phyloP scores from a whole-genome alignment of 35 echinoderm and acorn worm species.

The Diadema setosum region DNA sequence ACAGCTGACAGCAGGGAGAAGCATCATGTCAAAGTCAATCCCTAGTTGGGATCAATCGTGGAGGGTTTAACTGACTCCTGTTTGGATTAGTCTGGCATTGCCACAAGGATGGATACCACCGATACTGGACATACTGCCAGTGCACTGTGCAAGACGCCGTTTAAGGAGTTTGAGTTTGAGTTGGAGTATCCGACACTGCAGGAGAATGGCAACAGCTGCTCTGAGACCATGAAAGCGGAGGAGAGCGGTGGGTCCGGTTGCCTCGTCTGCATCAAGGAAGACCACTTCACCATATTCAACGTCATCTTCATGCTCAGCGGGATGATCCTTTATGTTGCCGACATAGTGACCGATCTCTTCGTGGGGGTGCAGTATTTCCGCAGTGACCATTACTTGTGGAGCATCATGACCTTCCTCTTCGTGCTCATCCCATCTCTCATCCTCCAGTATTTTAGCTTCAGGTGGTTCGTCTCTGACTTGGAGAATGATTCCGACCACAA shows the following conservation, averaged over 20 bases:
- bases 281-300: slow-evolving; percentile 52
- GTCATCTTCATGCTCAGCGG: slow-evolving; percentile 64
- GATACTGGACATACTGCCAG: neutral
- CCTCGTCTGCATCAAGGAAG: neutral
- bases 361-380: slow-evolving; percentile 66
- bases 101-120: too few species aligned
- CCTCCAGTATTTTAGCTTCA: slow-evolving; percentile 76
- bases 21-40: too few species aligned
- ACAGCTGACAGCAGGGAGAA: too few species aligned
- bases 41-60: too few species aligned
- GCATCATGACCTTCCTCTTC: slow-evolving; percentile 79
- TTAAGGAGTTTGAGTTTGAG: neutral
- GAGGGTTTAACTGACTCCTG: too few species aligned
- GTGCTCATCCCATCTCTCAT: slow-evolving; percentile 73
- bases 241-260: neutral
- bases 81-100: too few species aligned
- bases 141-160: neutral
- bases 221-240: too few species aligned
- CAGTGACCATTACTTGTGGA: slow-evolving; percentile 43
- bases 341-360: slow-evolving; percentile 71
- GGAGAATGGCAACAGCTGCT: too few species aligned
- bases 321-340: slow-evolving; percentile 82
- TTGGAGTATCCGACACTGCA: too few species aligned
- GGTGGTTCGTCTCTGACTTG: slow-evolving; percentile 78
- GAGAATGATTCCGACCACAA: neutral